Evolutionary conservation across 2,888 invertebrate species (phyloP), one percentile per base, ranked within the genome.

Genomic region (Leucophenga montana): DNA sequence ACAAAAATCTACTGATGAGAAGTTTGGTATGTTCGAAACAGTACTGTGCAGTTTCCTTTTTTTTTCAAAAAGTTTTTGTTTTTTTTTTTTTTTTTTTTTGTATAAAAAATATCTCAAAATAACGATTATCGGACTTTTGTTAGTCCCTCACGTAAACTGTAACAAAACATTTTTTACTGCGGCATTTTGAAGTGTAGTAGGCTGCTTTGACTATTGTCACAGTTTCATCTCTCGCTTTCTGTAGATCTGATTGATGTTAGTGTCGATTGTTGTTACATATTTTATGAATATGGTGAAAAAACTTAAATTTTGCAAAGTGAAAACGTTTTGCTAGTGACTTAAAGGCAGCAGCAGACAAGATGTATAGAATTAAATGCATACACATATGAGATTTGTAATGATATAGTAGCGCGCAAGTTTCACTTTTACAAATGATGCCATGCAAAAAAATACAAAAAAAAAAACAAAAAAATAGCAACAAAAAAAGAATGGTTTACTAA

Each of bases 211-310:
- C 59, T 16, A 9, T 71, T 71, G 66, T 69, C 46, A 68, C 48
- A 71, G 59, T 69, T 72, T 70, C 65, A 44, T 33, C 27, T n/a
- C 31, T 61, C 44, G 16, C 22, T 22, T 56, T 70, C 50, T 65
- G 39, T 56, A 4, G 27, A 31, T 16, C 62, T 72, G 72, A 72
- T 72, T 70, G 67, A 72, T 72, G 72, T 61, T 53, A 20, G 22
- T 65, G 70, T 70, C 70, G 67, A 72, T 72, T 70, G 67, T 57
- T 59, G 67, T 71, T 68, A 62, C 27, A 39, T 69, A 46, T 53
- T 70, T 39, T 39, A 39, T 39, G 11, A 11, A 11, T 65, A 27
- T 56, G 61, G 50, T 46, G 46, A 53, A 39, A 39, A 39, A 39
- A 39, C 39, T 11, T 39, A 9, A 33, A 22, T 67, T 67, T 59